phyloP scores from a whole-genome alignment of 2,113 vertebrate genomes.

The Urocitellus parryii region DNA sequence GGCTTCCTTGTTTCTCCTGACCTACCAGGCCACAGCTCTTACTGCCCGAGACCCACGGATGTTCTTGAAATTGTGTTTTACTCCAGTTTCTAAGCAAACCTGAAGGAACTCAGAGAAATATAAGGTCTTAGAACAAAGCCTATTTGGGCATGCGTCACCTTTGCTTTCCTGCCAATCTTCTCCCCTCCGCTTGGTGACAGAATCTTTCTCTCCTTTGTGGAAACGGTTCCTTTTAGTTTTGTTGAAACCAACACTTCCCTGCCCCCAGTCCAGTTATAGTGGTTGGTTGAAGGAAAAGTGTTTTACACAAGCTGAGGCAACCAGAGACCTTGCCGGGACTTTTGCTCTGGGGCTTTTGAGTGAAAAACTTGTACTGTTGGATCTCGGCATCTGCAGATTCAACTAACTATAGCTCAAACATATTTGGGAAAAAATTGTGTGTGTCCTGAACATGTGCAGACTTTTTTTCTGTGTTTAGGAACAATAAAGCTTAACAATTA shows the following conservation, averaged over 20 bases:
- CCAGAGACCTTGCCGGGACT: neutral
- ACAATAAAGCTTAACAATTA: neutral
- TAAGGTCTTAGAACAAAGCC: neutral
- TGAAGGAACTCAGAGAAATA: neutral
- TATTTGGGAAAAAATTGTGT: neutral
- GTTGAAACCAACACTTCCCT: neutral
- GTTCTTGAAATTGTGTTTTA: neutral
- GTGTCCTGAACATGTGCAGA: neutral
- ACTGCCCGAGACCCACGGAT: rapidly evolving
- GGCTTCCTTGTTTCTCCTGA: neutral
- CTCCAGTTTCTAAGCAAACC: neutral
- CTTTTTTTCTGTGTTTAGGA: neutral
- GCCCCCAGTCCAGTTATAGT: neutral
- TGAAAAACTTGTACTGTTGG: neutral
- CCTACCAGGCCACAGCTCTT: neutral
- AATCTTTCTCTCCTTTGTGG: conserved; percentile 26
- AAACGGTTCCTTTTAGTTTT: neutral
- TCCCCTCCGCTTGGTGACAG: conserved; percentile 13
- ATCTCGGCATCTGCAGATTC: neutral
- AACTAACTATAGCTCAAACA: neutral
- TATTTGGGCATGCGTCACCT: conserved; percentile 24
- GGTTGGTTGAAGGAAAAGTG: neutral
- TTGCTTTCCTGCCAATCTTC: conserved; percentile 4
- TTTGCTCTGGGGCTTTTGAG: neutral
- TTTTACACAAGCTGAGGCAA: neutral